Evolutionary conservation across 2,797 vertebrate genomes (phyloP), one percentile per base, ranked within the genome.

Genomic region (Crenichthys baileyi): DNA sequence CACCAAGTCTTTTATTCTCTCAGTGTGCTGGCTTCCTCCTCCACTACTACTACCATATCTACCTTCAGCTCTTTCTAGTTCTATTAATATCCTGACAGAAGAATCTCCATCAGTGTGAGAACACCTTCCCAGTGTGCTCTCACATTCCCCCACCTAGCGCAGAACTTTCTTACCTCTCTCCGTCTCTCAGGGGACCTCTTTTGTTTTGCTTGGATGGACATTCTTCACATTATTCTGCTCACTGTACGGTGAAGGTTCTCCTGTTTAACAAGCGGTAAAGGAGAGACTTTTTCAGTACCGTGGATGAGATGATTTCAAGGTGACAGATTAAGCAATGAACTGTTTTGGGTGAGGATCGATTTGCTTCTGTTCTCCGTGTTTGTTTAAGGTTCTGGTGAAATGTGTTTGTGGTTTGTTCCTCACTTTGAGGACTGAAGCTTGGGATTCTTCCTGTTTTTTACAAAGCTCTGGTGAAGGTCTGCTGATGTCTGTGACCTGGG

Each of bases 341-440:
- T 97, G 97, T 81, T 90, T 97, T 31, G 96, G 96, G 97, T 97
- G 92, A 97, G 97, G 97, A 81, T 39, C 46, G 71, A 68, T n/a
- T 9, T 16, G 78, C 7, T 22, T 53, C 51, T 53, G 2, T 6
- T 55, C 53, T 55, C 20, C 22, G 18, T 55, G 41, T 3, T 31
- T 41, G n/a, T 72, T 7, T 41, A 13, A 22, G 18, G 11, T 65
- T 70, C 39, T 41, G 5, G 63, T 36, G 13, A 36, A 55, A 31
- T 8, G 13, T 24, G 9, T 18, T 24, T 63, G 41, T 31, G 31
- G 31, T 36, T 48, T 9, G 9, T 13, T 50, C 48, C 48, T 50
- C 13, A 50, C 16, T 50, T 50, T 18, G 48, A 50, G 48, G 44
- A 46, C 44, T 46, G 5, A 20, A 53, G 51, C 16, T 22, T 5